A percentile compares a stretch with the other conserved stretches of the same genome.
Evolutionary conservation across 2,113 vertebrate species (phyloP).

Genomic region (Poecile atricapillus): DNA sequence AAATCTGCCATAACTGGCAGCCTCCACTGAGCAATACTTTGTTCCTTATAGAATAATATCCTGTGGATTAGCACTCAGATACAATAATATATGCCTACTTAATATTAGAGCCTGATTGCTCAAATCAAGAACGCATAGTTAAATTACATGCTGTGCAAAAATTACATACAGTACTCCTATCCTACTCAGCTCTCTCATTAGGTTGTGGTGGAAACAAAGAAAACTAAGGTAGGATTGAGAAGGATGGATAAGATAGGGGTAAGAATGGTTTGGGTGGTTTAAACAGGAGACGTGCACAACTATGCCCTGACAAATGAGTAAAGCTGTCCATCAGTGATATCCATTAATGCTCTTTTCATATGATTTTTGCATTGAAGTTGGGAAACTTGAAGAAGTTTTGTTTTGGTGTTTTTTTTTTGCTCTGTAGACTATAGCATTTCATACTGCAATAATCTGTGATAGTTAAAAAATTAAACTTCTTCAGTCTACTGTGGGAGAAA

Average conservation of each 20-base stretch:
- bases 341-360: accelerated
- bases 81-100: neutral
- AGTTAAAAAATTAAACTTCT: neutral
- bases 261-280: neutral
- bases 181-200: neutral
- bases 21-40: neutral
- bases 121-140: neutral
- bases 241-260: neutral
- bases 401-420: neutral
- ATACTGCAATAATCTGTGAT: neutral
- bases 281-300: neutral
- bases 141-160: neutral
- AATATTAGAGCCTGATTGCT: neutral
- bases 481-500: neutral
- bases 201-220: neutral
- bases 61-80: neutral
- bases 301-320: neutral
- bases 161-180: neutral
- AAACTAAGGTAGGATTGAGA: neutral
- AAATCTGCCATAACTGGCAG: neutral
- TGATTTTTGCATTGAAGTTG: neutral
- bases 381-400: neutral
- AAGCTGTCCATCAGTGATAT: neutral
- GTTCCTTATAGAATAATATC: neutral
- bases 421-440: neutral